Conservation (phyloP, 2,797 vertebrate genomes). For the Cyprinella venusta region DNA sequence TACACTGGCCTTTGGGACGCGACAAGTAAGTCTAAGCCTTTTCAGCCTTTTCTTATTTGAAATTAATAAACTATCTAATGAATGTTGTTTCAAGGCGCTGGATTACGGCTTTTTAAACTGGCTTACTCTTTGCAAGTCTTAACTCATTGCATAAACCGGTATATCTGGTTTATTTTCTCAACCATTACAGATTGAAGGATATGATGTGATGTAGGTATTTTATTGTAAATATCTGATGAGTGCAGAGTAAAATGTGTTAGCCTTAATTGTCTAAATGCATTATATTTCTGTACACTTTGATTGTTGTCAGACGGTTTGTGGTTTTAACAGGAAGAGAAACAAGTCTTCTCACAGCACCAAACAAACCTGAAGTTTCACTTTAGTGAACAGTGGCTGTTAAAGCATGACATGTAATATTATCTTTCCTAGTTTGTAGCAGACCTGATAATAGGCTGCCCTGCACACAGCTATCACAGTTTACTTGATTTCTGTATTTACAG, state of each 20-base stretch:
- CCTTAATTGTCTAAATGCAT: not conserved
- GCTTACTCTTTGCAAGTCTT: not conserved
- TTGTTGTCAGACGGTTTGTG: constrained; percentile 37
- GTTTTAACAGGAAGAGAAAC: constrained; percentile 58
- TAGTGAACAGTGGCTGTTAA: not conserved
- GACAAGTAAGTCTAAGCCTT: constrained; percentile 85
- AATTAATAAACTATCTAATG: not conserved
- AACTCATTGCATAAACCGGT: not conserved
- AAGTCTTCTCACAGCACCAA: constrained; percentile 57
- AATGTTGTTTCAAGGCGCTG: not conserved
- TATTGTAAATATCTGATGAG: not conserved
- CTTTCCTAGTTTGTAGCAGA: not conserved
- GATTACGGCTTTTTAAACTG: not conserved
- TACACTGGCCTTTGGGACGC: constrained; percentile 86
- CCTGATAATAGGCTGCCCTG: not conserved
- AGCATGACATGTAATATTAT: not conserved
- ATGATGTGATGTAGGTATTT: not conserved
- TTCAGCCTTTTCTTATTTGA: not conserved
- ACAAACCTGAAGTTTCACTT: not conserved
- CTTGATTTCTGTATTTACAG: not conserved
- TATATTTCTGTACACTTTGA: constrained; percentile 19
- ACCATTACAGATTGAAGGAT: not conserved
- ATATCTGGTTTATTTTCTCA: not conserved
- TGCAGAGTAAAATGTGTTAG: constrained; percentile 71
- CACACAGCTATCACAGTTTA: not conserved